Evolutionary conservation across 2,888 invertebrate genomes (phyloP), one percentile per base, ranked within the genome.

Genomic region (Euclidia mi): DNA sequence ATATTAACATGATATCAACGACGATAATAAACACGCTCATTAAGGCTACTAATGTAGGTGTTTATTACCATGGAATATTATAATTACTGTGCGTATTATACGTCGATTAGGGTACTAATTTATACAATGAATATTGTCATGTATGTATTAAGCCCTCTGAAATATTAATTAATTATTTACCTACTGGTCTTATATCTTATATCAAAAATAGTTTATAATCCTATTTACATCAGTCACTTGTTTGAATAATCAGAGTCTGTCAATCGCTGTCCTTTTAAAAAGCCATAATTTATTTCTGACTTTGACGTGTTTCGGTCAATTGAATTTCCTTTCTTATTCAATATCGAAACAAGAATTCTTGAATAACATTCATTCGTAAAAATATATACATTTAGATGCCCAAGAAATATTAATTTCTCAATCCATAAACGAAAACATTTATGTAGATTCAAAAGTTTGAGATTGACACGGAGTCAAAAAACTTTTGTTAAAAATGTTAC

Each of bases 401-500:
- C 12, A 32, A n/a, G 14, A 34, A 7, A 34, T 15, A 12, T 11
- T 32, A 3, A 9, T 7, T 6, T 14, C 14, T 14, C 34, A 31
- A 37, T 38, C 34, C 32, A 29, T 42, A 56, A 50, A 57, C 37
- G 43, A 67, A 70, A 65, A 58, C 44, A 45, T 7, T 34, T 12
- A 7, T 46, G 32, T 18, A n/a, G 42, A 58, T 61, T 57, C 56
- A 45, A 52, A 64, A 11, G 31, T 43, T 42, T n/a, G 20, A n/a
- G 29, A 55, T 55, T 46, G 29, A 45, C 25, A 29, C 6, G 7
- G 42, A 35, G 46, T 67, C 68, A n/a, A n/a, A 52, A 53, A 47
- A 73, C 70, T 51, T 66, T 60, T 56, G 49, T 52, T 59, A 56
- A 76, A 68, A 69, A 65, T 68, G 70, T 49, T 49, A 70, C 46